Evolutionary conservation across 2,113 vertebrate species (phyloP), one percentile per base, ranked within the genome.

Genomic region (Corythaixoides concolor): DNA sequence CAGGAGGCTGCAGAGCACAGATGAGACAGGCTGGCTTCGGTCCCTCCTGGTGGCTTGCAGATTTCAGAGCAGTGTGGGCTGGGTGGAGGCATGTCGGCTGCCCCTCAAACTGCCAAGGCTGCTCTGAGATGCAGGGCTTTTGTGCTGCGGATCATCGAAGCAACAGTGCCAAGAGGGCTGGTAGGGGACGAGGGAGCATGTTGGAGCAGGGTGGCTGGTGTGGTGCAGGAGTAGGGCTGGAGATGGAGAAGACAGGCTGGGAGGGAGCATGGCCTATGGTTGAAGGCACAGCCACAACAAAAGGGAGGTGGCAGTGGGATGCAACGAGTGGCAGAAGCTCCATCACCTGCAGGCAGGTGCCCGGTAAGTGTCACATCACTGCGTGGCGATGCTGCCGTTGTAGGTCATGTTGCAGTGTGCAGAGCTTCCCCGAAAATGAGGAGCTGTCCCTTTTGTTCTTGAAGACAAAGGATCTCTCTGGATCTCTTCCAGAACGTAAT

Each of bases 381-480:
- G 32, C 0, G 1, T 3, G 28, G 39, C 27, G n/a, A 58, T 24
- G 52, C 60, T 83, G 56, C 35, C 8, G 3, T 47, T 1, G 1
- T 15, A 56, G 79, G 56, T 60, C 62, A 30, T 35, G 12, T 24
- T 1, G 0, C 43, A 55, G 53, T 32, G 11, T 53, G 58, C 26
- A 53, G 74, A 80, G 12, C 39, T 55, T 73, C 64, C 60, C 78
- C 0, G 0, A 82, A 94, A 88, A 52, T 0, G 3, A 32, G 59
- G 59, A 73, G 43, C 59, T 2, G 6, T 91, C n/a, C 39, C 62
- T 83, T 73, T 81, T 86, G 84, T 85, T 85, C 41, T 68, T 70
- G 49, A 84, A 79, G 73, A 93, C 83, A 90, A 93, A 96, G 66
- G 82, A 16, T 63, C 39, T 78, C 45, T 70, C 75, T 96, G 93